A percentile compares a stretch with the other conserved stretches of the same genome.
Evolutionary conservation across 1,140 invertebrate species (phyloP).

Genomic region (Cardiocondyla obscurior): DNA sequence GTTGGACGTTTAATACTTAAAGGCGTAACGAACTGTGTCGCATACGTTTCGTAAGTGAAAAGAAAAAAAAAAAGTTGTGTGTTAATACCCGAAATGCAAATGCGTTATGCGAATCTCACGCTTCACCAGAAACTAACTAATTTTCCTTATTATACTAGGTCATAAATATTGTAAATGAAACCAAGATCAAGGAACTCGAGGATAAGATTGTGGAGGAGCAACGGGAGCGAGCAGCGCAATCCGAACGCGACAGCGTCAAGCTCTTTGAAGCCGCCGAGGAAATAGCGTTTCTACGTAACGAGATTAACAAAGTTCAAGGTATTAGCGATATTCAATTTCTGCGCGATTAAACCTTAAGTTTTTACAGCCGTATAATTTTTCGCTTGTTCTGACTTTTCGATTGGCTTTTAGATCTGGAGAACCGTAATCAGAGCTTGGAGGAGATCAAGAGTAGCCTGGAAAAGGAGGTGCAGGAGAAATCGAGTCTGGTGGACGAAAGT

Average conservation of each 20-base stretch:
- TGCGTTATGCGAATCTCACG: background rate
- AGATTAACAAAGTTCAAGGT: slow-evolving; percentile 67
- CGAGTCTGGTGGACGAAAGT: slow-evolving; percentile 68
- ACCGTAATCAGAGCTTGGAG: slow-evolving; percentile 74
- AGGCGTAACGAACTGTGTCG: too few species aligned
- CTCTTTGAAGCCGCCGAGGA: slow-evolving; percentile 85
- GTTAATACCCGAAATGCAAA: slow-evolving; percentile 2
- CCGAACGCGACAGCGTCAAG: slow-evolving; percentile 84
- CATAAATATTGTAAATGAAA: slow-evolving; percentile 82
- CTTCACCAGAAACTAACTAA: slow-evolving; percentile 52
- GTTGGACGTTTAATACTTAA: background rate
- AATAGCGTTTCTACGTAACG: slow-evolving; percentile 80
- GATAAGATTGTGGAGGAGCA: slow-evolving; percentile 82
- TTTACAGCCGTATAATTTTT: too few species aligned
- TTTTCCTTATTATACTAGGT: slow-evolving; percentile 77
- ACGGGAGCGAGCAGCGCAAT: slow-evolving; percentile 79
- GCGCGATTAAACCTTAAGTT: background rate
- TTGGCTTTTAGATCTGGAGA: slow-evolving; percentile 64
- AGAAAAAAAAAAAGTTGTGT: background rate
- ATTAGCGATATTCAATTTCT: background rate
- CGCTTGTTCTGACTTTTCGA: too few species aligned
- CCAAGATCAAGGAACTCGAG: slow-evolving; percentile 85
- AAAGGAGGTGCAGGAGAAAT: slow-evolving; percentile 61
- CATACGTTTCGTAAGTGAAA: background rate
- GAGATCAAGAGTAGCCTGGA: slow-evolving; percentile 73